Conservation (phyloP, 2,113 vertebrate species). For the Camelus bactrianus region DNA sequence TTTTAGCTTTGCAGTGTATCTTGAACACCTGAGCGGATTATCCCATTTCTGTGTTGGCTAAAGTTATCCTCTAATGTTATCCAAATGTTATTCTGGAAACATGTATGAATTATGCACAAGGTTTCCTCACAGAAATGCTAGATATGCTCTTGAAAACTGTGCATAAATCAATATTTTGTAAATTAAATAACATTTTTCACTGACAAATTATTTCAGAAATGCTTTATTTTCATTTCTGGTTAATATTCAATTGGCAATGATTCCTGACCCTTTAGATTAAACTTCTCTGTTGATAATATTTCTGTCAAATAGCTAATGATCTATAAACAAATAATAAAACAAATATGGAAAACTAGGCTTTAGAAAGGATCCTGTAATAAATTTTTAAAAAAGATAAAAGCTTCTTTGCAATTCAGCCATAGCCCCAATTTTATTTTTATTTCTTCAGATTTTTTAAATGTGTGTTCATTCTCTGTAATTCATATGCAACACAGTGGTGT, state of each 20-base stretch:
- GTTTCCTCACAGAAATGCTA: constrained; percentile 20
- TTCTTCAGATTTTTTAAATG: constrained; percentile 42
- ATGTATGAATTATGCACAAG: constrained; percentile 64
- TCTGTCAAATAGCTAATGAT: constrained; percentile 65
- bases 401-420: not conserved
- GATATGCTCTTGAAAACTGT: constrained; percentile 23
- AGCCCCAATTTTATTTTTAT: not conserved
- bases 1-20: not conserved
- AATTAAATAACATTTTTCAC: constrained; percentile 55
- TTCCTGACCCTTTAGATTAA: constrained; percentile 49
- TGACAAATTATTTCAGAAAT: constrained; percentile 61
- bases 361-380: not conserved
- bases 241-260: constrained; percentile 65
- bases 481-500: constrained; percentile 20
- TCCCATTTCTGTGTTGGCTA: not conserved
- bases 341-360: not conserved
- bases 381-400: not conserved
- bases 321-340: constrained; percentile 58
- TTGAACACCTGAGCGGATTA: constrained; percentile 31
- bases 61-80: constrained; percentile 16
- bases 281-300: constrained; percentile 45
- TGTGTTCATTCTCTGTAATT: constrained; percentile 17
- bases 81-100: constrained; percentile 43
- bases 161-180: constrained; percentile 43
- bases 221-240: constrained; percentile 62